Base-by-base conservation (phyloP, 2,888 invertebrate genomes). In the Cryptus armator region DNA sequence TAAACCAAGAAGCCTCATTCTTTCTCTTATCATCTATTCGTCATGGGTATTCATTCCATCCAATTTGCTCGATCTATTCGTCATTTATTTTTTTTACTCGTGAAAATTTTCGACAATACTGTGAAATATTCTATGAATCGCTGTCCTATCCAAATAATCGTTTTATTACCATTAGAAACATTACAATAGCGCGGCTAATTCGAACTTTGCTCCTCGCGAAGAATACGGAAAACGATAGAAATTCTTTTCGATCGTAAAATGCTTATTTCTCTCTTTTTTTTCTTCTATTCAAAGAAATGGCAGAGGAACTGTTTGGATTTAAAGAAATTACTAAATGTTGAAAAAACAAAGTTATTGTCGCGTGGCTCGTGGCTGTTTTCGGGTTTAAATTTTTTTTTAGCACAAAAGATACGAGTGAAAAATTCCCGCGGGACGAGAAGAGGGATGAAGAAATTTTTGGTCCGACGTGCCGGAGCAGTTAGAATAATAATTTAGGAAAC, bases 401-500 rank as follows among this genome's bases (percentile, higher is more conserved):
- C 75, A 70, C 24, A 43, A 66, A 70, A 32, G 53, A 19, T 24
- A 16, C 43, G 19, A 24, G 19, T 4, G 3, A 24, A 10, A 24
- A 56, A 56, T 24, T 12, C 56, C 19, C 56, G 4, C 24, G 24
- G 43, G 53, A 19, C 7, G n/a, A 48, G 62, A 37, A 37, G 6
- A 64, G 24, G 14, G 29, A 53, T 16, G 29, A 16, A 7, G 9
- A 16, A 19, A 19, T 5, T n/a, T 12, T 7, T 16, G 37, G 10
- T 43, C 37, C 37, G 53, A 32, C 71, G 10, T 43, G 44, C 19
- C 53, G 53, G 48, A 68, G 75, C 44, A 48, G 79, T 82, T 83
- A 72, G 32, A 75, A 83, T 83, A 85, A 85, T 72, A 85, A 85
- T 85, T 85, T 85, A 77, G 76, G 85, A 80, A 80, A 83, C 56